These are phyloP conservation scores for Bimastos eiseni DNA, from an alignment of 2,888 invertebrate genomes.

Conservation along the genomic window DNA sequence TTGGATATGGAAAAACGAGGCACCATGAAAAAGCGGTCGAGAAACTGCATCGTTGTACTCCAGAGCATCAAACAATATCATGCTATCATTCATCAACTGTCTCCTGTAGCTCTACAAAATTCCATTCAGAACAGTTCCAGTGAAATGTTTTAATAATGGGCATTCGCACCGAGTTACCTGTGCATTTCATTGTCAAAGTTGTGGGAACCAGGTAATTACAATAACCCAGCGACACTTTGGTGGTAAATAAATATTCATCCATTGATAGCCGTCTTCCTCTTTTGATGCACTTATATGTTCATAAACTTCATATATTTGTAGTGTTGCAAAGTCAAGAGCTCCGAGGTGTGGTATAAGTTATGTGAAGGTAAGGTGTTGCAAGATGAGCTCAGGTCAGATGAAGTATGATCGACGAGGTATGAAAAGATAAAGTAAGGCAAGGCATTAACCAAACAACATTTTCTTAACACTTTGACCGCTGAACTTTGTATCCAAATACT, in stretches of 20 bases:
- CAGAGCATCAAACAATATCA: neutral
- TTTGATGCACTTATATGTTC: neutral
- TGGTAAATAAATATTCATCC: neutral
- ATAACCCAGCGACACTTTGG: neutral
- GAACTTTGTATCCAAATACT: too few relatives aligned
- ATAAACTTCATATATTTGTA: neutral
- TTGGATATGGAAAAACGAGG: neutral
- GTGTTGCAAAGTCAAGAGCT: neutral
- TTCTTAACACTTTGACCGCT: too few relatives aligned
- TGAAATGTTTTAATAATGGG: neutral
- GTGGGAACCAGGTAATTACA: neutral
- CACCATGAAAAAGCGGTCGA: constrained; percentile 2
- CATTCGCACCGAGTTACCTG: neutral
- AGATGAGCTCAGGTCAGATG: neutral
- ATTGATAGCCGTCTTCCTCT: neutral
- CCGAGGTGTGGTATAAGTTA: neutral
- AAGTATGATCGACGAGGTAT: neutral
- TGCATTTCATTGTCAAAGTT: neutral
- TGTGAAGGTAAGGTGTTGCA: neutral
- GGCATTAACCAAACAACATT: neutral
- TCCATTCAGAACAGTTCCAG: neutral
- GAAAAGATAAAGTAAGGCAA: neutral
- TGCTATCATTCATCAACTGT: neutral
- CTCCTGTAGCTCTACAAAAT: neutral
- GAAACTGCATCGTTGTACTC: neutral